Base-by-base conservation (phyloP, 2,113 vertebrate species). In the Tetrao urogallus region DNA sequence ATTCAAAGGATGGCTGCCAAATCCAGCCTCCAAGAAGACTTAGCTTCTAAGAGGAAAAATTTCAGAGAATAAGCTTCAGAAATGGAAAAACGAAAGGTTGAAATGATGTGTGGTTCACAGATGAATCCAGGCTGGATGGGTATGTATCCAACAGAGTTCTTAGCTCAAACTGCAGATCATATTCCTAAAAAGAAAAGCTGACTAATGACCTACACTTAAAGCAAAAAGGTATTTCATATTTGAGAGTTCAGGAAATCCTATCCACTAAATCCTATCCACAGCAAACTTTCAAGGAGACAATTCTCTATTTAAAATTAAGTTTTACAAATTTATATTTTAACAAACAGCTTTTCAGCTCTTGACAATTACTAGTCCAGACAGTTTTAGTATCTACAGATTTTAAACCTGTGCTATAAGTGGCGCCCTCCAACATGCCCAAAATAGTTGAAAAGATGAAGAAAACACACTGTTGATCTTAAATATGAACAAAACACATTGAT, bases 111-210 rank as follows among this genome's bases (percentile, higher is more conserved):
- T 32, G 45, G 27, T 67, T 92, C 88, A 65, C 65, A 57, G 61
- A 83, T 86, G 69, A 93, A 11, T 64, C 65, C 69, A 86, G 61
- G 22, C 72, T 88, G 65, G 13, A 92, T 30, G 32, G 27, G 56
- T 7, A 77, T 45, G 18, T 74, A 88, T 57, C 82, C 72, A 83
- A 54, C 75, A 89, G 81, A 92, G 47, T 12, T 60, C 75, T 74
- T 71, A 16, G 13, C 61, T 91, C 60, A 92, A 89, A 64, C 45
- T 71, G 77, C 43, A 71, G 82, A 94, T 89, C 76, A 52, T 48
- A 86, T 91, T 94, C 43, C 66, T 72, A 45, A 89, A 89, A 94
- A 50, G 64, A 94, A 92, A 80, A 92, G 43, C 57, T 82, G 30
- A 72, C 64, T 89, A 88, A 91, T 52, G 65, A 75, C 54, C 60